Evolutionary conservation across 2,888 invertebrate species (phyloP).

Genomic region (Tupiocoris notatus): DNA sequence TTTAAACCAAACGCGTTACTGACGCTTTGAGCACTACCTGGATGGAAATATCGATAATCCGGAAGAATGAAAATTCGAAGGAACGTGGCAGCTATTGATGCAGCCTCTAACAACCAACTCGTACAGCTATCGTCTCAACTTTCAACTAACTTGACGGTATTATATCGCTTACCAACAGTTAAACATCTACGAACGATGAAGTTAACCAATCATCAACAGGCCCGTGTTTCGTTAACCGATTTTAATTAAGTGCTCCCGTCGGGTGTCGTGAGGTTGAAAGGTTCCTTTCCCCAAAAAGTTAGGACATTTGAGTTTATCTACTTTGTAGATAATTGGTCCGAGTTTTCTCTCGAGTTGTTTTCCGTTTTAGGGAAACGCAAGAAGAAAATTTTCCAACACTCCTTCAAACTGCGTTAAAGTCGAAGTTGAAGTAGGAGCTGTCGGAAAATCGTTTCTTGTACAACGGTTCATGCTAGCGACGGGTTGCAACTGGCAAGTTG

Average conservation of each 20-base stretch:
- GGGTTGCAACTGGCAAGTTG: too few relatives aligned
- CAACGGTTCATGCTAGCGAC: neutral
- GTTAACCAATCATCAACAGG: slow-evolving; percentile 13
- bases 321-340: neutral
- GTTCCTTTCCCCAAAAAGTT: slow-evolving; percentile 21
- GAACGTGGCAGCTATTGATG: too few relatives aligned
- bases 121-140: too few relatives aligned
- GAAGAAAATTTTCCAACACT: neutral
- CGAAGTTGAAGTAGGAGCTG: neutral
- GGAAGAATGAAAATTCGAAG: too few relatives aligned
- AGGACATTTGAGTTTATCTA: slow-evolving; percentile 20
- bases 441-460: neutral
- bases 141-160: too few relatives aligned
- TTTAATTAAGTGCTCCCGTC: slow-evolving; percentile 26
- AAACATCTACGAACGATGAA: neutral
- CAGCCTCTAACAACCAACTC: too few relatives aligned
- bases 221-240: slow-evolving; percentile 7
- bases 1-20: too few relatives aligned
- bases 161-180: neutral
- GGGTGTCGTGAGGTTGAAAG: slow-evolving; percentile 22
- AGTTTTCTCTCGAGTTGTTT: neutral
- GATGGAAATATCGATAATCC: too few relatives aligned
- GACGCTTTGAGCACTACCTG: too few relatives aligned
- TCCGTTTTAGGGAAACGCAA: neutral
- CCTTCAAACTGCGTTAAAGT: neutral